Evolutionary conservation across 2,113 vertebrate species (phyloP), one percentile per base, ranked within the genome.

Genomic region (Oryzias woworae): DNA sequence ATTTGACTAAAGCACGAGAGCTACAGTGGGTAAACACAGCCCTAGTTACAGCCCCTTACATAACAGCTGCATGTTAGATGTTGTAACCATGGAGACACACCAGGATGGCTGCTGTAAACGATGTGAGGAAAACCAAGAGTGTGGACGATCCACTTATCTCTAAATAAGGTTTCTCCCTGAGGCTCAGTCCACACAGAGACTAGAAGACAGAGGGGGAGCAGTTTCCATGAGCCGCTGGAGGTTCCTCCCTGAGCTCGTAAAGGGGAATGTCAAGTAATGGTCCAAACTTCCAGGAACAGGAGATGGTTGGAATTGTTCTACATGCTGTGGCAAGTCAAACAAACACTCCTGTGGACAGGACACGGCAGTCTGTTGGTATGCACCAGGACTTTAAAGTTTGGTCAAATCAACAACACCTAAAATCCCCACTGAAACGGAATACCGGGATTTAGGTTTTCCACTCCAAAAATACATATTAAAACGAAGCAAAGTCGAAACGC

Each of bases 71-170:
- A 57, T 61, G 58, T 22, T 43, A 60, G 50, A 73, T 62, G 73
- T 36, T 23, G 83, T 84, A 83, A 71, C 85, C 82, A 87, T 83
- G 77, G 82, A 45, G 76, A 89, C 69, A 45, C 49, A 1, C 13
- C 3, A 36, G 62, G 18, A 71, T 67, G 36, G 74, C 47, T 15
- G 51, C 59, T 77, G 45, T 23, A 45, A 62, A 55, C 42, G 46
- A 67, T 68, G 50, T 5, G 26, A 48, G 65, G 28, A 53, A 74
- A 68, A 51, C 22, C 36, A 53, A 1, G 52, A 16, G 36, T 51
- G 31, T 42, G 49, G n/a, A 51, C 36, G 16, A 31, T 71, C 47
- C 47, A 18, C 13, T 24, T 23, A 61, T 45, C 2, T 46, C 67
- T 52, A 24, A 20, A 36, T 36, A 36, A 36, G 59, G 58, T 45